phyloP scores from a whole-genome alignment of 2,888 invertebrate genomes.

The Thecocarcelia acutangulata region DNA sequence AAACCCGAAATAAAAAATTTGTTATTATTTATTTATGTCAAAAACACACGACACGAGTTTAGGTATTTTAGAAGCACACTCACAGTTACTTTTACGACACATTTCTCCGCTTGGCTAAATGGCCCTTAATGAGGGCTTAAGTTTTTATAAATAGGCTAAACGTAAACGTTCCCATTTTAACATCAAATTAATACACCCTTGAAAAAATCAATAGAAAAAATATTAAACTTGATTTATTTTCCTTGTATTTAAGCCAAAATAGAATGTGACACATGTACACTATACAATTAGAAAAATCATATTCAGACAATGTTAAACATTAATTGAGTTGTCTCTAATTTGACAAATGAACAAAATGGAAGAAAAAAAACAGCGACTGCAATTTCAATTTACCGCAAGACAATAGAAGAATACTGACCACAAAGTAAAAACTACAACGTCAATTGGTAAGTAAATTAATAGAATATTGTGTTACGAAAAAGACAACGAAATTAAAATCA shows the following conservation, averaged over 20 bases:
- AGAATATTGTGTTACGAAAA: constrained; percentile 48
- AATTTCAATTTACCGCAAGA: constrained; percentile 1
- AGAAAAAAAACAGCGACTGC: constrained; percentile 3
- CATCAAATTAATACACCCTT: too few species aligned
- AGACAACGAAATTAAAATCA: constrained; percentile 12
- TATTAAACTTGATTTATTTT: not conserved
- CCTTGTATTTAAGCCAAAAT: not conserved
- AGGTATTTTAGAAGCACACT: too few species aligned
- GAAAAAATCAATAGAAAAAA: too few species aligned
- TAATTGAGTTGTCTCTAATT: constrained; percentile 38
- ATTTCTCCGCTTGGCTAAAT: too few species aligned
- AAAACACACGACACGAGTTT: too few species aligned
- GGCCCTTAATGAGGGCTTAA: too few species aligned
- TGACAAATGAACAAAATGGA: constrained; percentile 9
- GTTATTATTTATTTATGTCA: too few species aligned
- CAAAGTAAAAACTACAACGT: constrained; percentile 42
- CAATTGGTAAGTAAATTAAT: constrained; percentile 59
- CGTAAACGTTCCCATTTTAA: too few species aligned
- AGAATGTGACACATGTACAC: constrained; percentile 50
- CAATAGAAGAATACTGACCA: constrained; percentile 19
- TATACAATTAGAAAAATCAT: constrained; percentile 42
- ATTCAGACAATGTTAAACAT: constrained; percentile 30
- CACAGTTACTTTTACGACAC: too few species aligned
- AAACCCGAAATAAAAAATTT: too few species aligned
- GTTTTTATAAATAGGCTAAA: too few species aligned